Evolutionary conservation across 2,113 vertebrate genomes (phyloP), one percentile per base, ranked within the genome.

Genomic region (Pelecanoides urinatrix): DNA sequence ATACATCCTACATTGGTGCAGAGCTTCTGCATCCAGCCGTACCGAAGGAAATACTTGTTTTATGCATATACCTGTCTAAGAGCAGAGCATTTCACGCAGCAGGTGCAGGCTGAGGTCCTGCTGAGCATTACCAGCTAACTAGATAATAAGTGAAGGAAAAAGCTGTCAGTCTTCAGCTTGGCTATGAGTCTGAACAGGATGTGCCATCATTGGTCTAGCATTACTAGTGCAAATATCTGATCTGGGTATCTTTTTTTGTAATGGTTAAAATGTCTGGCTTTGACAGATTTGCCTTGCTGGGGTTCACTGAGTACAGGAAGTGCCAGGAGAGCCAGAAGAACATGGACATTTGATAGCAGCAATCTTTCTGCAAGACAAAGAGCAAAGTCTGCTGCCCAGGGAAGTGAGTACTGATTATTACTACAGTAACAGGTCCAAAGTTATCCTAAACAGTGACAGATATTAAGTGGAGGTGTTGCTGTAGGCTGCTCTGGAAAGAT

Each of bases 1-100:
- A 6, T 42, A 13, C 0, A 0, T 44, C 14, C 44, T 61, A 26
- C 1, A 2, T 76, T 38, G 52, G 9, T 44, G 44, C 38, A 40
- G 66, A 27, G 49, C 40, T 86, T 76, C 22, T 34, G 42, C 50
- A 77, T 38, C 25, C 42, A 79, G 63, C 67, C 86, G 19, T 61
- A 83, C 55, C 29, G 45, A 74, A 71, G 38, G 15, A 53, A 73
- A 45, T 45, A 8, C 17, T 19, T 86, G 62, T 38, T 90, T 77
- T 78, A 59, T 29, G 52, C 47, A 13, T 40, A 40, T 40, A 40
- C 40, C 40, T 12, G 7, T 67, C 55, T 42, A 38, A 50, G 13
- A 67, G 38, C 56, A 40, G n/a, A 53, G 38, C 15, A n/a, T 47
- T 83, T 88, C 56, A 66, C 40, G 75, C 56, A 47, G 68, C 20